Percentiles rank a stretch among this genome's conserved stretches.
Evolutionary conservation across 1,140 invertebrate species (phyloP).

Genomic region (Adoxophyes honmai): DNA sequence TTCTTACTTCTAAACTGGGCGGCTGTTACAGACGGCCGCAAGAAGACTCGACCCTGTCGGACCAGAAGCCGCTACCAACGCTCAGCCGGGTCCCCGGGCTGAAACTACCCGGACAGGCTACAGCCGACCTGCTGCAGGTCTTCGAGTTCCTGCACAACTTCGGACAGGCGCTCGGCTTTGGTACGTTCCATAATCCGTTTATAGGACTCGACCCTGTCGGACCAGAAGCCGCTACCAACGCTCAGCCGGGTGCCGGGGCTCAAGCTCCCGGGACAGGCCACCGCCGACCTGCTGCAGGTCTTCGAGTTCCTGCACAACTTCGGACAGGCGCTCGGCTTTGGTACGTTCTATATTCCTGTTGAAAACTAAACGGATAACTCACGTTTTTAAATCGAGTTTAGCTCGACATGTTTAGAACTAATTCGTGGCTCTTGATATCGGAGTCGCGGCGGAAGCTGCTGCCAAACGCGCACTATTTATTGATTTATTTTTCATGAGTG

Average conservation of each 20-base stretch:
- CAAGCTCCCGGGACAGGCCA: constrained; percentile 90
- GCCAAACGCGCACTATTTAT: too few relatives aligned
- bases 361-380: too few relatives aligned
- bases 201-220: constrained; percentile 81
- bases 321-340: constrained; percentile 94
- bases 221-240: constrained; percentile 86
- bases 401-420: too few relatives aligned
- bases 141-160: constrained; percentile 98
- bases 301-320: constrained; percentile 98
- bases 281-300: constrained; percentile 94
- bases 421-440: too few relatives aligned
- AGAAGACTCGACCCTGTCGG: constrained; percentile 88
- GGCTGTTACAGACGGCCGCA: constrained; percentile 84
- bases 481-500: too few relatives aligned
- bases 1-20: too few relatives aligned
- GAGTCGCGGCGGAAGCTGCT: too few relatives aligned
- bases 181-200: constrained; percentile 68
- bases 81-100: constrained; percentile 89
- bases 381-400: too few relatives aligned
- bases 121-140: constrained; percentile 94
- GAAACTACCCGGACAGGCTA: constrained; percentile 90
- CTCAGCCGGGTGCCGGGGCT: constrained; percentile 89
- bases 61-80: constrained; percentile 86
- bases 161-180: constrained; percentile 94
- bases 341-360: too few relatives aligned